phyloP scores from a whole-genome alignment of 2,888 invertebrate genomes.

The Sesia bembeciformis region DNA sequence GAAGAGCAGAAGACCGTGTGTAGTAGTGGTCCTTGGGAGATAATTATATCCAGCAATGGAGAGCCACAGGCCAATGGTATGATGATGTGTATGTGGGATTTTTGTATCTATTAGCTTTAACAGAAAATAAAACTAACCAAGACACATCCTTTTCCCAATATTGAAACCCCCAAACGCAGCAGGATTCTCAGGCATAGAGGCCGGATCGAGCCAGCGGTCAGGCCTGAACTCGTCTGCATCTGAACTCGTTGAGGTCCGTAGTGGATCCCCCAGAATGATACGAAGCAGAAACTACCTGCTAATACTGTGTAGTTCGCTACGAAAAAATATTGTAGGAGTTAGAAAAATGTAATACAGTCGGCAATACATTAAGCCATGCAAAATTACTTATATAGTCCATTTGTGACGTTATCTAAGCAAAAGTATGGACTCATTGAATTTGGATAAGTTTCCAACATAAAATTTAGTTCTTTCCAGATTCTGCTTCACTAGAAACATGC shows the following conservation, averaged over 20 bases:
- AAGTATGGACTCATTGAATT: too few relatives aligned
- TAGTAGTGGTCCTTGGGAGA: too few relatives aligned
- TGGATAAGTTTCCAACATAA: too few relatives aligned
- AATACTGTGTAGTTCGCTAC: slow-evolving; percentile 22
- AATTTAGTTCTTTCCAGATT: too few relatives aligned
- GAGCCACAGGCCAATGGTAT: too few relatives aligned
- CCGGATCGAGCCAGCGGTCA: slow-evolving; percentile 5
- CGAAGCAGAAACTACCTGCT: slow-evolving; percentile 19
- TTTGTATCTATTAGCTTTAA: neutral
- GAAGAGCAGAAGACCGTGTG: too few relatives aligned
- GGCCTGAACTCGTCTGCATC: slow-evolving; percentile 2
- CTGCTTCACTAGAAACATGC: too few relatives aligned
- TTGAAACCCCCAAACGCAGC: slow-evolving; percentile 1
- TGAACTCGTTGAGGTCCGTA: slow-evolving; percentile 8
- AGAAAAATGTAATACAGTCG: neutral
- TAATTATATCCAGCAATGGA: too few relatives aligned
- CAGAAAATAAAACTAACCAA: neutral
- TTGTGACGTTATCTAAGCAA: too few relatives aligned
- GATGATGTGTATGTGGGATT: neutral
- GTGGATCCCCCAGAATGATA: slow-evolving; percentile 23
- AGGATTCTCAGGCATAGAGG: slow-evolving; percentile 1
- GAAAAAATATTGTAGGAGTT: neutral
- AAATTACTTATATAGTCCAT: too few relatives aligned
- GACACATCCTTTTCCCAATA: slow-evolving; percentile 3
- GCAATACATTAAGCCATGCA: too few relatives aligned